These are phyloP conservation scores for Mayetiola destructor DNA, from an alignment of 2,888 invertebrate genomes.

Conservation along the genomic window DNA sequence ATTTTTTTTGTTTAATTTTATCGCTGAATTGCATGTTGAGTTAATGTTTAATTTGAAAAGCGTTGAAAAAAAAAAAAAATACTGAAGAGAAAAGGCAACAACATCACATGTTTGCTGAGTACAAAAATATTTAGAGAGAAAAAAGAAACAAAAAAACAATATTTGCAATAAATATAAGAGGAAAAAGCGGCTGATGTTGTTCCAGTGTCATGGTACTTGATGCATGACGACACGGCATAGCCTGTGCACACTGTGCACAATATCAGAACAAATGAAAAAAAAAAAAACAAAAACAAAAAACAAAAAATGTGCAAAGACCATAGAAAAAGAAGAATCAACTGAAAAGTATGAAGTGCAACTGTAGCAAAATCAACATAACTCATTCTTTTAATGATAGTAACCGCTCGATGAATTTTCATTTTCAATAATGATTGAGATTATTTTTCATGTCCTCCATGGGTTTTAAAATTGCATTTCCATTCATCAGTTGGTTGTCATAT, in stretches of 20 bases:
- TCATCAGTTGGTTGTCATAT: too few species aligned
- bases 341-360: conserved; percentile 7
- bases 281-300: neutral
- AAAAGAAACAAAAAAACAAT: neutral
- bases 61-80: conserved; percentile 2
- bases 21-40: conserved; percentile 1
- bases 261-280: neutral
- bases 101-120: neutral
- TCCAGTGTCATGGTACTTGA: conserved; percentile 9
- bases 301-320: too few species aligned
- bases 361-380: neutral
- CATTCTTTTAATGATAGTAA: conserved; percentile 4
- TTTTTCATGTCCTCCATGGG: too few species aligned
- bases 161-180: neutral
- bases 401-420: neutral
- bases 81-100: neutral
- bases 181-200: neutral
- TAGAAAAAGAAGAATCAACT: too few species aligned
- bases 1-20: conserved; percentile 11
- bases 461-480: too few species aligned
- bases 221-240: conserved; percentile 12
- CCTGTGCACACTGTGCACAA: conserved; percentile 10
- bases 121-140: neutral
- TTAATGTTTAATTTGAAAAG: neutral
- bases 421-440: too few species aligned